phyloP scores from a whole-genome alignment of 2,888 invertebrate species.

The Sarcophaga rosellei region DNA sequence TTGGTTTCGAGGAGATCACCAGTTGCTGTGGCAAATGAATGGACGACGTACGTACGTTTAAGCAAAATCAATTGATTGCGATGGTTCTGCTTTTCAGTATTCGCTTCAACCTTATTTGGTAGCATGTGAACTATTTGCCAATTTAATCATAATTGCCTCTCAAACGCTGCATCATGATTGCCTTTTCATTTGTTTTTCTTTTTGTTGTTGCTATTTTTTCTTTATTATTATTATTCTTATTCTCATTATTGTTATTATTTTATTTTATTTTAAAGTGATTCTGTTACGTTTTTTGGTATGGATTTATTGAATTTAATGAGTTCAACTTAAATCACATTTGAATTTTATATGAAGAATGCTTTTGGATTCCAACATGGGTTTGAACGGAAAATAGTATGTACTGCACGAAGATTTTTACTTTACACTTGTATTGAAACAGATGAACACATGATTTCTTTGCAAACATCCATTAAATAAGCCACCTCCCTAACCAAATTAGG shows the following conservation, averaged over 20 bases:
- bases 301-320: slow-evolving; percentile 56
- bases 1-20: neutral
- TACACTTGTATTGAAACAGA: too few relatives aligned
- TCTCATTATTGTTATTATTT: neutral
- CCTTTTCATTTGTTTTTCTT: slow-evolving; percentile 5
- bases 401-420: too few relatives aligned
- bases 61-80: slow-evolving; percentile 49
- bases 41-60: slow-evolving; percentile 18
- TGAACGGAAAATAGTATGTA: too few relatives aligned
- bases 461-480: too few relatives aligned
- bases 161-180: slow-evolving; percentile 67
- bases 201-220: slow-evolving; percentile 3
- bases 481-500: too few relatives aligned
- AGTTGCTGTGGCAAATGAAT: slow-evolving; percentile 55
- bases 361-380: too few relatives aligned
- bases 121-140: slow-evolving; percentile 73
- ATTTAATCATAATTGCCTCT: slow-evolving; percentile 72
- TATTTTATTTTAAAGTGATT: slow-evolving; percentile 50
- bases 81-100: slow-evolving; percentile 62
- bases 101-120: slow-evolving; percentile 69
- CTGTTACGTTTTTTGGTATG: slow-evolving; percentile 19
- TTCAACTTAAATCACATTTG: slow-evolving; percentile 15
- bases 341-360: neutral
- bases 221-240: neutral
- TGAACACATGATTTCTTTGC: too few relatives aligned